Percentiles rank a stretch among this genome's conserved stretches.
These are phyloP conservation scores for Brachionus rubens DNA, from an alignment of 1,140 invertebrate species.

Conservation along the genomic window DNA sequence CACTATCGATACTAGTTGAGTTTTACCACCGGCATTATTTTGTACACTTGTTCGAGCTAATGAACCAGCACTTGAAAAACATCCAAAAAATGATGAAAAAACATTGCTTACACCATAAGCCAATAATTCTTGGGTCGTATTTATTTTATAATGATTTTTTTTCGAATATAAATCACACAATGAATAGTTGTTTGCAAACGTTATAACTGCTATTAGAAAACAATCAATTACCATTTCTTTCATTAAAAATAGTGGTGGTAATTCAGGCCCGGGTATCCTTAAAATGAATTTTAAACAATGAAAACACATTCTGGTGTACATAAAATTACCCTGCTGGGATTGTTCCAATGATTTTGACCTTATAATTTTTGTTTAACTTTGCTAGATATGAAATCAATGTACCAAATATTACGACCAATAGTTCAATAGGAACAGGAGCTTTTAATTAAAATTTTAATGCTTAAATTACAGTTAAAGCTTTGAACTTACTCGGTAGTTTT, in stretches of 20 bases:
- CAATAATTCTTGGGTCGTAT: slow-evolving; percentile 74
- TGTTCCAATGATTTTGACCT: background rate
- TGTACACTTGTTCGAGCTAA: slow-evolving; percentile 62
- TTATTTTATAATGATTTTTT: slow-evolving; percentile 79
- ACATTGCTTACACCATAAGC: slow-evolving; percentile 63
- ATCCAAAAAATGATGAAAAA: slow-evolving; percentile 62
- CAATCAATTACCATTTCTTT: slow-evolving; percentile 5
- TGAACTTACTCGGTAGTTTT: slow-evolving; percentile 48
- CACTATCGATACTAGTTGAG: slow-evolving; percentile 53
- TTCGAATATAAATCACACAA: slow-evolving; percentile 85
- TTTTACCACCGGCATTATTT: slow-evolving; percentile 60
- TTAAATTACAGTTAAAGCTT: background rate
- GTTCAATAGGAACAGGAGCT: slow-evolving; percentile 57
- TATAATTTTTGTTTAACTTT: background rate
- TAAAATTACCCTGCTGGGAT: slow-evolving; percentile 6
- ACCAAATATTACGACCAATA: slow-evolving; percentile 55
- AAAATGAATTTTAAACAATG: background rate
- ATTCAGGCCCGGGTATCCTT: background rate
- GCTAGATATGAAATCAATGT: slow-evolving; percentile 44
- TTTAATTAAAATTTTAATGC: background rate
- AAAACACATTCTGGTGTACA: background rate
- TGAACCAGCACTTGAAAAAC: slow-evolving; percentile 63
- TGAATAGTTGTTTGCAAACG: slow-evolving; percentile 84
- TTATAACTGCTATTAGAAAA: slow-evolving; percentile 73
- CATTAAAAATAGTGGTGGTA: background rate